Evolutionary conservation across 2,888 invertebrate genomes (phyloP), one percentile per base, ranked within the genome.

Genomic region (Pyrochroa serraticornis): DNA sequence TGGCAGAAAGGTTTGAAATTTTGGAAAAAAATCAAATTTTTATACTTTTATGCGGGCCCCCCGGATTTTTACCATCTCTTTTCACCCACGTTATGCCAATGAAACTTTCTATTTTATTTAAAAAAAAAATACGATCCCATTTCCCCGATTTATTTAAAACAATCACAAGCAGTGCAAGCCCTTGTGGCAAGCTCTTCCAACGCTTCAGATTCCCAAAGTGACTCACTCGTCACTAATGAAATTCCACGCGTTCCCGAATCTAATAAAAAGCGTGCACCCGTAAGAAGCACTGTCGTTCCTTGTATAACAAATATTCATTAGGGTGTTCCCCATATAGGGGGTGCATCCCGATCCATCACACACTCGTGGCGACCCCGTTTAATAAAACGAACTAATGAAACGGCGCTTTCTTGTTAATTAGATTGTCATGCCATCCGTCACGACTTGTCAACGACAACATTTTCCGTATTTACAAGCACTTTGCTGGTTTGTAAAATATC

Each of bases 261-360:
- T 69, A 75, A 76, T 76, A 75, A 75, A 75, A 72, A 61, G 71
- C 72, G 69, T 65, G 70, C 74, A 75, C 71, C 74, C 75, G 75
- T 72, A 75, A 76, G 73, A 72, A 75, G 75, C 72, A 72, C 71
- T 70, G 69, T 71, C 74, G 67, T 70, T 73, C 69, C 72, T 71
- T 71, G 73, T 71, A 71, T 68, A 67, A 75, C 76, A 75, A 75
- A 75, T 76, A 76, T 76, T 76, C 76, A 76, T 76, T 75, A 76
- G 71, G 64, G 63, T 65, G 65, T 66, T 70, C 70, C 69, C 68
- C 61, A 42, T 10, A 45, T 61, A 48, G 45, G 58, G 59, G 62
- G 56, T 60, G 56, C 53, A 49, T 54, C 39, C 42, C 54, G 49
- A 58, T 53, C 49, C 41, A 58, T 54, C 49, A 54, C 46, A 39